phyloP scores from a whole-genome alignment of 2,113 vertebrate genomes.

The Sisor rabdophorus region DNA sequence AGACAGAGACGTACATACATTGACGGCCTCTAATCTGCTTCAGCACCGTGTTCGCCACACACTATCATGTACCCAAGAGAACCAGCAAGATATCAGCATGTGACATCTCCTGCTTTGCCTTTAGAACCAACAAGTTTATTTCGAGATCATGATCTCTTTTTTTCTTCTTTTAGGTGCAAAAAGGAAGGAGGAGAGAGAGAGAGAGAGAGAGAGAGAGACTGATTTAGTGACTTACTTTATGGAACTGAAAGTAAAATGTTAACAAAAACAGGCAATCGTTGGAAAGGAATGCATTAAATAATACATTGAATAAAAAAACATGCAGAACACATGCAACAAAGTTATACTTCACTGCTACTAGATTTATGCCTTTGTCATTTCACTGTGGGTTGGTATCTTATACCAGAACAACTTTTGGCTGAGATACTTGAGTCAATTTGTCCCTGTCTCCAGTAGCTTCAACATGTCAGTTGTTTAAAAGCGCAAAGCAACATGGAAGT shows the following conservation, averaged over 20 bases:
- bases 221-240: not conserved
- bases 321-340: constrained; percentile 38
- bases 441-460: constrained; percentile 62
- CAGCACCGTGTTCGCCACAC: constrained; percentile 60
- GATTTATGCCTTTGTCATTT: constrained; percentile 44
- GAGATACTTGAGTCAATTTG: constrained; percentile 66
- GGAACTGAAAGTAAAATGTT: not conserved
- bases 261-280: not conserved
- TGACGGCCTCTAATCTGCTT: constrained; percentile 51
- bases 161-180: not conserved
- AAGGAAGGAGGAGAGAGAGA: not conserved
- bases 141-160: constrained; percentile 51
- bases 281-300: not conserved
- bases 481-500: constrained; percentile 65
- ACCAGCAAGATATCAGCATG: constrained; percentile 40
- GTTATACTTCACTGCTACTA: not conserved
- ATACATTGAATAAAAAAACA: not conserved
- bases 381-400: constrained; percentile 52
- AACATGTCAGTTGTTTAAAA: constrained; percentile 70
- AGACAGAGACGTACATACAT: constrained; percentile 57
- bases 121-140: constrained; percentile 47
- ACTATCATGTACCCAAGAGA: constrained; percentile 48
- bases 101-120: constrained; percentile 54
- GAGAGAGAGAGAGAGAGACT: not conserved
- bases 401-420: constrained; percentile 58